Conservation (phyloP, 2,797 vertebrate genomes). For the Anisognathus igniventris region DNA sequence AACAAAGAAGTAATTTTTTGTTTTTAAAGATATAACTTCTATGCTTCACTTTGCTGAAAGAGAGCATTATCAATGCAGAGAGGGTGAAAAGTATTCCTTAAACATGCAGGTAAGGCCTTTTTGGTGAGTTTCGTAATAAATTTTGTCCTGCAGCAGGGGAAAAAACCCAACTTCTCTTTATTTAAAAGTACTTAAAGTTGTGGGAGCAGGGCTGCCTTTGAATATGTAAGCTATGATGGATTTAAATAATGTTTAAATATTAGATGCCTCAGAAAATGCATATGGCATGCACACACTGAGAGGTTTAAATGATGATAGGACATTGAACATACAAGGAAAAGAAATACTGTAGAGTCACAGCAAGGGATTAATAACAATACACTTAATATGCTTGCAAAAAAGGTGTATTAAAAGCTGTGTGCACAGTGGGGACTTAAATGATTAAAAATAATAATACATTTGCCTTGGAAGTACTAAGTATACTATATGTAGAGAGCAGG, state of each 20-base stretch:
- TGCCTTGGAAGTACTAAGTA: constrained; percentile 42
- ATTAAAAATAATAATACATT: constrained; percentile 56
- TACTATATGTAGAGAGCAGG: neutral
- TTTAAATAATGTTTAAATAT: constrained; percentile 44
- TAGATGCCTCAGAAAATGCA: constrained; percentile 7
- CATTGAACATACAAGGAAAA: neutral
- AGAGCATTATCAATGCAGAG: neutral
- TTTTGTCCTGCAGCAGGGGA: neutral
- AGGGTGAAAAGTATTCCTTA: neutral
- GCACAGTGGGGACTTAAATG: constrained; percentile 36
- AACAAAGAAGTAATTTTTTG: neutral
- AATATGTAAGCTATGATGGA: constrained; percentile 11
- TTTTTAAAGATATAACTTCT: neutral
- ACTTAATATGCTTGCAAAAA: constrained; percentile 35
- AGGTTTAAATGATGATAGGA: constrained; percentile 27
- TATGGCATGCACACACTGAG: neutral
- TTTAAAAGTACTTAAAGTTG: constrained; percentile 5
- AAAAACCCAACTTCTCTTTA: neutral
- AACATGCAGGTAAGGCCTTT: neutral
- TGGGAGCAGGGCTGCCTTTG: neutral
- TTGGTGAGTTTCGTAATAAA: neutral
- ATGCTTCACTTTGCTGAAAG: neutral
- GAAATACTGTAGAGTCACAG: constrained; percentile 13
- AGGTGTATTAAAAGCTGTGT: constrained; percentile 25
- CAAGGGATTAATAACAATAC: constrained; percentile 33